Conservation (phyloP, 2,797 vertebrate genomes). For the Decapterus maruadsi region DNA sequence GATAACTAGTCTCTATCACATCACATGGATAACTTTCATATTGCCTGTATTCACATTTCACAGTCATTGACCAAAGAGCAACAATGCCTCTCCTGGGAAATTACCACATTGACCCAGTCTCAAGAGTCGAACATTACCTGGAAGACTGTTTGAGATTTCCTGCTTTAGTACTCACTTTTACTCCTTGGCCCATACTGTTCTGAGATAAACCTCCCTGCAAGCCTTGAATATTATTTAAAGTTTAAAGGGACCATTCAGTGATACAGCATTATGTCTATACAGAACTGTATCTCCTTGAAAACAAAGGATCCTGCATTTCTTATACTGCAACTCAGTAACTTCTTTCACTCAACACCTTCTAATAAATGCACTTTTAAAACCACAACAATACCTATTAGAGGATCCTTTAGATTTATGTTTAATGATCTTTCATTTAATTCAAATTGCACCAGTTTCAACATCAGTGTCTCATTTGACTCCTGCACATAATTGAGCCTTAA, state of each 20-base stretch:
- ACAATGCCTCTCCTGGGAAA: background rate
- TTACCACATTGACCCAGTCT: background rate
- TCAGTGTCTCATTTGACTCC: background rate
- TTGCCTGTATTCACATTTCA: background rate
- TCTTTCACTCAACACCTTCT: background rate
- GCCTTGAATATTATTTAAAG: background rate
- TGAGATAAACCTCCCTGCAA: background rate
- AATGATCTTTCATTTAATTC: no score
- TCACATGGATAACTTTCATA: background rate
- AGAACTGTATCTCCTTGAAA: background rate
- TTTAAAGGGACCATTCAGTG: background rate
- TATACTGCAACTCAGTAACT: background rate
- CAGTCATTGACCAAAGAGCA: background rate
- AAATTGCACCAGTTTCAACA: no score
- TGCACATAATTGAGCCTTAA: background rate
- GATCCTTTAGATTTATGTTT: background rate
- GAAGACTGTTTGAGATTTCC: background rate
- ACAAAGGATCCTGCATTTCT: background rate
- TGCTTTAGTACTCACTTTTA: background rate
- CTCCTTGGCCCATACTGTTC: background rate
- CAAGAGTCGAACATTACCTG: background rate
- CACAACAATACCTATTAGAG: background rate
- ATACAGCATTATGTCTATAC: background rate
- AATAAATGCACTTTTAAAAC: no score
- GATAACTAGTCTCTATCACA: slow-evolving; percentile 13